These are phyloP conservation scores for Parnassius apollo DNA, from an alignment of 2,888 invertebrate species.

Conservation along the genomic window DNA sequence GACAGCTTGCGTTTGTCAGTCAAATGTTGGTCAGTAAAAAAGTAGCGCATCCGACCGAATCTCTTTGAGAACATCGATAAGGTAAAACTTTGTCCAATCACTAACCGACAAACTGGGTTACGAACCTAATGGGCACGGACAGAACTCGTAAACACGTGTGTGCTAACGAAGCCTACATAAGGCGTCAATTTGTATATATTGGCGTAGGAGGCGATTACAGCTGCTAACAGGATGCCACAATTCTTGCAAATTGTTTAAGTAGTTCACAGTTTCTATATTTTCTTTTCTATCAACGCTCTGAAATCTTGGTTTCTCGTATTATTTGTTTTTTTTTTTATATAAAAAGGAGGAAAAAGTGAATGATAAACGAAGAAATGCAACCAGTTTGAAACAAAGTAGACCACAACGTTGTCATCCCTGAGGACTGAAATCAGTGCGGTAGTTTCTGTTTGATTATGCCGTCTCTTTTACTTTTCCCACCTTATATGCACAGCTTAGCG, in stretches of 20 bases:
- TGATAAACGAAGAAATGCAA: too few species aligned
- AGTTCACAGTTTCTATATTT: slow-evolving; percentile 6
- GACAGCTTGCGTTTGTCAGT: background rate
- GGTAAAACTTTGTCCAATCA: slow-evolving; percentile 17
- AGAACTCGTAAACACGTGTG: slow-evolving; percentile 11
- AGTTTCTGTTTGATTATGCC: too few species aligned
- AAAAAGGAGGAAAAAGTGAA: too few species aligned
- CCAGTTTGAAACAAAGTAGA: too few species aligned
- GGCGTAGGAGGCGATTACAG: slow-evolving; percentile 16
- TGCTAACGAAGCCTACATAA: slow-evolving; percentile 18
- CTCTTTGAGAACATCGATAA: slow-evolving; percentile 1
- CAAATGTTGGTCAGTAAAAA: slow-evolving; percentile 1
- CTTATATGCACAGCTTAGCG: too few species aligned
- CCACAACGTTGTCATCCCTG: too few species aligned
- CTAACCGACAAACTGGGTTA: slow-evolving; percentile 21
- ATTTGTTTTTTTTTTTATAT: too few species aligned
- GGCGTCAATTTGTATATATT: slow-evolving; percentile 10
- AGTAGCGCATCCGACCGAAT: slow-evolving; percentile 4
- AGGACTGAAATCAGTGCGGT: too few species aligned
- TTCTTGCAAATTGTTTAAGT: slow-evolving; percentile 13
- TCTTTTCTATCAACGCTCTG: background rate
- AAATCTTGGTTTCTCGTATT: background rate
- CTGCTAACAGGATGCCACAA: slow-evolving; percentile 18
- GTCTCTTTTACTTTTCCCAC: too few species aligned
- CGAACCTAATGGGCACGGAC: slow-evolving; percentile 8